These are phyloP conservation scores for Nomada flava DNA, from an alignment of 2,888 invertebrate species.

Conservation along the genomic window DNA sequence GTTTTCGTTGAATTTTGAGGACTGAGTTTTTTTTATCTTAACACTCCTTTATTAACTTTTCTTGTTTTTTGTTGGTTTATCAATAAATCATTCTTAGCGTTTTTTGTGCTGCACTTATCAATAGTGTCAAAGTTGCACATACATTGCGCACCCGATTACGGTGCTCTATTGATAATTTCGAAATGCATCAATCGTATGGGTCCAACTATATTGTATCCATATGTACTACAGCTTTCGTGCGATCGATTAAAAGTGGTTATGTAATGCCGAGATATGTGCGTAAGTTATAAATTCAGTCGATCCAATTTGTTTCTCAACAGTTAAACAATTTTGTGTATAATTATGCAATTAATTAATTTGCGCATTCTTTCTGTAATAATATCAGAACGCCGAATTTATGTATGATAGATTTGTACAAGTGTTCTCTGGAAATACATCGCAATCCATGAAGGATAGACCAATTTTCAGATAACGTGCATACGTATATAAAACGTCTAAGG, in stretches of 20 bases:
- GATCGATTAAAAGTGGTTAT: conserved; percentile 46
- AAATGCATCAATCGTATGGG: conserved; percentile 43
- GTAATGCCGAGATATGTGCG: conserved; percentile 17
- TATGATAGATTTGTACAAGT: not conserved
- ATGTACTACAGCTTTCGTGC: conserved; percentile 22
- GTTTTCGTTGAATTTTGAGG: conserved; percentile 22
- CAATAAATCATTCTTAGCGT: not conserved
- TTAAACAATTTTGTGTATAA: not conserved
- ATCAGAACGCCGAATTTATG: not conserved
- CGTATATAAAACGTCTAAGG: not conserved
- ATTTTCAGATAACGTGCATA: conserved; percentile 9
- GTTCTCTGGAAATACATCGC: not conserved
- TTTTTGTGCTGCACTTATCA: not conserved
- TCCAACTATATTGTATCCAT: conserved; percentile 15
- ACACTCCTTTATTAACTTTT: conserved; percentile 8
- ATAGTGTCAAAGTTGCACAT: not conserved
- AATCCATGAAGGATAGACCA: not conserved
- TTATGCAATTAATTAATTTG: too few relatives aligned
- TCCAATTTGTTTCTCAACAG: not conserved
- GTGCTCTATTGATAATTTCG: conserved; percentile 15
- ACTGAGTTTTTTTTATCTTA: conserved; percentile 1
- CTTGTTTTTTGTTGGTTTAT: not conserved
- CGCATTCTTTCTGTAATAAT: too few relatives aligned
- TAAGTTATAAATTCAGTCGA: not conserved
- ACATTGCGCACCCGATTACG: conserved; percentile 14